Evolutionary conservation across 2,113 vertebrate species (phyloP).

Genomic region (Hippocampus mohnikei): DNA sequence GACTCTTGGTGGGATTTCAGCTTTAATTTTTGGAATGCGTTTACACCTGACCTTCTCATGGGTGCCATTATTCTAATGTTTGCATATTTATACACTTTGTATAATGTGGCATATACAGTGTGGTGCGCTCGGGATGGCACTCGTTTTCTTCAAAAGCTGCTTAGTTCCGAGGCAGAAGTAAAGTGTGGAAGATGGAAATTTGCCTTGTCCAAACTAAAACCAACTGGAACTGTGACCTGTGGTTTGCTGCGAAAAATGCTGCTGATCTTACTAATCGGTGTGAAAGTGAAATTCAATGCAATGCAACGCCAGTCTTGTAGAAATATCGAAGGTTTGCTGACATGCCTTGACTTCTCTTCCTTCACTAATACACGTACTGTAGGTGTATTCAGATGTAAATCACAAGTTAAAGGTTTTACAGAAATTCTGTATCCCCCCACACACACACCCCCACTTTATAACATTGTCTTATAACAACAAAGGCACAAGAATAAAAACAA

Average conservation of each 20-base stretch:
- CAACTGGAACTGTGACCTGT: constrained; percentile 28
- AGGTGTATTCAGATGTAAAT: constrained; percentile 50
- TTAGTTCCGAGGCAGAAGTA: constrained; percentile 37
- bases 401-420: constrained; percentile 42
- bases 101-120: constrained; percentile 10
- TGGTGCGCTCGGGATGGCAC: constrained; percentile 22
- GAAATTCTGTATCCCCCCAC: constrained; percentile 48
- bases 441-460: constrained; percentile 66
- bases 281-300: constrained; percentile 12
- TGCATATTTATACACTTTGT: constrained; percentile 36
- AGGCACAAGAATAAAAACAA: constrained; percentile 60
- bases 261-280: constrained; percentile 14
- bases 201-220: constrained; percentile 49
- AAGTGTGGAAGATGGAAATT: constrained; percentile 27
- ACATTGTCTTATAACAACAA: constrained; percentile 59
- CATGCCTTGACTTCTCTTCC: constrained; percentile 46
- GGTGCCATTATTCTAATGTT: constrained; percentile 58
- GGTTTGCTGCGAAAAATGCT: constrained; percentile 22
- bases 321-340: constrained; percentile 29
- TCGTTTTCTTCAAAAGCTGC: constrained; percentile 26
- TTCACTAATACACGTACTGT: constrained; percentile 24
- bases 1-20: constrained; percentile 30
- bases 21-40: constrained; percentile 42
- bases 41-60: constrained; percentile 38
- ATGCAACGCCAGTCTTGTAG: constrained; percentile 36